Evolutionary conservation across 1,140 invertebrate genomes (phyloP).

Genomic region (Rhopalosiphum maidis): DNA sequence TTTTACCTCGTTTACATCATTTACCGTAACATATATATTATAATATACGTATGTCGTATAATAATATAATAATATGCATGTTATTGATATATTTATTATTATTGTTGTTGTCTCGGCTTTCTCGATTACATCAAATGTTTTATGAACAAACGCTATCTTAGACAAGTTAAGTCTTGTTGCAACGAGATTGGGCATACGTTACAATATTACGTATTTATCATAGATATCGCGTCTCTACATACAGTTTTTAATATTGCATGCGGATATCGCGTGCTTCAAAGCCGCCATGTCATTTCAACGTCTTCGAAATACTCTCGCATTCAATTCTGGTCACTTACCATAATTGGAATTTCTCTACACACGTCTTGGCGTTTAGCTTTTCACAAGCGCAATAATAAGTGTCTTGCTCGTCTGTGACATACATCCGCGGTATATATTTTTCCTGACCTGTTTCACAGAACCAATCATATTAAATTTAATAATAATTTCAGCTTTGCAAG

Average conservation of each 20-base stretch:
- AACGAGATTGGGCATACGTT: background rate
- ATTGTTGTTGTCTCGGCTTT: no score
- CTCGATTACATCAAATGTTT: no score
- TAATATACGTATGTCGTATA: no score
- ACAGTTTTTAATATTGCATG: background rate
- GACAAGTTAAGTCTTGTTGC: background rate
- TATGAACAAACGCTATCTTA: background rate
- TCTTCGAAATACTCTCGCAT: background rate
- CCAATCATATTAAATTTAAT: background rate
- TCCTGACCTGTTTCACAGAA: background rate
- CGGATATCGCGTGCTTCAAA: background rate
- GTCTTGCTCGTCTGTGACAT: background rate
- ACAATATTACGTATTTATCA: background rate
- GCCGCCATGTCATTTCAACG: background rate
- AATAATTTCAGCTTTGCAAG: background rate
- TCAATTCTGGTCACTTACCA: constrained; percentile 6
- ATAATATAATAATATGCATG: no score
- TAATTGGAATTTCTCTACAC: constrained; percentile 6
- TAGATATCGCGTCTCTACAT: background rate
- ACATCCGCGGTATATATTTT: background rate
- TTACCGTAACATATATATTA: no score
- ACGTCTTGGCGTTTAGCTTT: background rate
- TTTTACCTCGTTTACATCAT: no score
- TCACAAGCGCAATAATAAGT: background rate
- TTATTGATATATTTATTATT: no score